Evolutionary conservation across 1,140 invertebrate genomes (phyloP).

Genomic region (Heterodera schachtii): DNA sequence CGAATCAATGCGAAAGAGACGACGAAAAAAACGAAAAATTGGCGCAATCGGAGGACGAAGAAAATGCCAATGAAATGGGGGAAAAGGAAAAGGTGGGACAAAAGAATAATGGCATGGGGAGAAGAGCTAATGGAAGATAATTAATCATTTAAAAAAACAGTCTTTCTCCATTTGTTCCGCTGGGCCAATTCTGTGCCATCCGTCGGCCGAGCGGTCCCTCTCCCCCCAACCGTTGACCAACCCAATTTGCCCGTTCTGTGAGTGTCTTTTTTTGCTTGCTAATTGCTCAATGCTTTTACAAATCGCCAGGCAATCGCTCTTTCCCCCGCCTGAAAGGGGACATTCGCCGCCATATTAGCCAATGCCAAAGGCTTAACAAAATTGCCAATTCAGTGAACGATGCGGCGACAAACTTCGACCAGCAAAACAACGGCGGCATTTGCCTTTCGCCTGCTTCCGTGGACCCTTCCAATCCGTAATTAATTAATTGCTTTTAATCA

Average conservation of each 20-base stretch:
- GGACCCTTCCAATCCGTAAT: conserved; percentile 4
- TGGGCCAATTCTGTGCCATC: no score
- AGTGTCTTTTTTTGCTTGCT: background rate
- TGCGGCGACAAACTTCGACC: background rate
- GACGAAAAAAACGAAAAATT: no score
- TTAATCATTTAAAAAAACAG: no score
- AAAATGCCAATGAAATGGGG: no score
- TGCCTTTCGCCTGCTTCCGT: background rate
- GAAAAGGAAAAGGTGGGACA: no score
- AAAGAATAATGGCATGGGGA: no score
- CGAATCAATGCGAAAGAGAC: background rate
- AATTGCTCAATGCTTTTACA: background rate
- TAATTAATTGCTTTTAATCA: no score
- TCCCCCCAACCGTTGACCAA: background rate
- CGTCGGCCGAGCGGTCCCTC: background rate
- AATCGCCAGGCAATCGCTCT: conserved; percentile 1
- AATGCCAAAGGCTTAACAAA: conserved; percentile 16
- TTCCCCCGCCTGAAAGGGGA: background rate
- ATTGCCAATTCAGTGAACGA: conserved; percentile 7
- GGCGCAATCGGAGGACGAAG: no score
- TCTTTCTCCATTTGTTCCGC: no score
- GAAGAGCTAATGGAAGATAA: no score
- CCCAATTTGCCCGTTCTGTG: background rate
- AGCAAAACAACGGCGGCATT: background rate
- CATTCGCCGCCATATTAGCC: conserved; percentile 19